Evolutionary conservation across 2,888 invertebrate species (phyloP).

Genomic region (Ariolimax columbianus): DNA sequence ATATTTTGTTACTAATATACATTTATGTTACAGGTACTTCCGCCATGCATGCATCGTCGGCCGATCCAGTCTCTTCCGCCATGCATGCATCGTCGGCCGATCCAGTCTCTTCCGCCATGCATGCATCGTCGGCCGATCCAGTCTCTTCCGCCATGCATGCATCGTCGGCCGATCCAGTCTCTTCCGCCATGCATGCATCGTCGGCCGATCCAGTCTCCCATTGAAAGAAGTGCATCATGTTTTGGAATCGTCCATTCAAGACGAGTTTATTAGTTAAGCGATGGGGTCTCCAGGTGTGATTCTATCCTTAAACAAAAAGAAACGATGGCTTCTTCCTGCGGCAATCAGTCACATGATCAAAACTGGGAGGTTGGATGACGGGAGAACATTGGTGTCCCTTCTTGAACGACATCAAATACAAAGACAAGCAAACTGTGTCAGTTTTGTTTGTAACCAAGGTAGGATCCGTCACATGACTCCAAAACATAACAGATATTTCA

Average conservation of each 20-base stretch:
- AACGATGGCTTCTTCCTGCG: slow-evolving; percentile 65
- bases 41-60: slow-evolving; percentile 34
- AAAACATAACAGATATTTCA: slow-evolving; percentile 45
- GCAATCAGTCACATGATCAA: slow-evolving; percentile 58
- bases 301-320: slow-evolving; percentile 68
- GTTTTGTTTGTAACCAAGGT: slow-evolving; percentile 53
- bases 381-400: slow-evolving; percentile 36
- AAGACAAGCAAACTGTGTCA: slow-evolving; percentile 52
- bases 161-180: no score
- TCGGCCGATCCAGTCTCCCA: slow-evolving; percentile 14
- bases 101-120: no score
- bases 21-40: background rate
- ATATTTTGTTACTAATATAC: no score
- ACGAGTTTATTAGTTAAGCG: background rate
- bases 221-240: background rate
- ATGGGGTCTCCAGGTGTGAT: slow-evolving; percentile 50
- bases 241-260: background rate
- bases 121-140: slow-evolving; percentile 22
- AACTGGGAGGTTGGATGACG: background rate
- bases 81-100: slow-evolving; percentile 8
- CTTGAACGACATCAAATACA: slow-evolving; percentile 56
- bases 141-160: no score
- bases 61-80: slow-evolving; percentile 6
- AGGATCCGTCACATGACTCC: background rate
- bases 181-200: slow-evolving; percentile 17